phyloP scores from a whole-genome alignment of 2,113 vertebrate species.

The Montifringilla adamsi region DNA sequence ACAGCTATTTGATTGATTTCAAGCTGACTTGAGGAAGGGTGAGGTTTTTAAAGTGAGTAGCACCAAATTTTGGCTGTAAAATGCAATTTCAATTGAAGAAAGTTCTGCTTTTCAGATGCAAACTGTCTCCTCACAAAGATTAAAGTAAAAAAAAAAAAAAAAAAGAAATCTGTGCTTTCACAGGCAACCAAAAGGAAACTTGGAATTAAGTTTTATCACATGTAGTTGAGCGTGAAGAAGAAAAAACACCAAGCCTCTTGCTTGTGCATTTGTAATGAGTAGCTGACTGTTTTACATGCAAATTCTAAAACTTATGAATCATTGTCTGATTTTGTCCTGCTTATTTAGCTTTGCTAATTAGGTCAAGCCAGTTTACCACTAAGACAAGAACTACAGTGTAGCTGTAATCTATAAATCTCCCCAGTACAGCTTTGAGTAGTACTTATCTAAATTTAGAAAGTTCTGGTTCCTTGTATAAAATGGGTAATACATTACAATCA shows the following conservation, averaged over 20 bases:
- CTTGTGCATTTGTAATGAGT: slow-evolving; percentile 57
- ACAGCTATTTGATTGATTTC: background rate
- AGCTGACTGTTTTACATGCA: slow-evolving; percentile 52
- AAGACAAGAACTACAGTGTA: slow-evolving; percentile 30
- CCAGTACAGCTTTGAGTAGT: background rate
- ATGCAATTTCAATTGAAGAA: slow-evolving; percentile 8
- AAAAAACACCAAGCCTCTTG: background rate
- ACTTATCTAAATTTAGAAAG: background rate
- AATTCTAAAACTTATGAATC: slow-evolving; percentile 65
- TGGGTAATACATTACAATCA: background rate
- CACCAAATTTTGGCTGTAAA: slow-evolving; percentile 20
- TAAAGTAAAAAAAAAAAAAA: slow-evolving; percentile 42
- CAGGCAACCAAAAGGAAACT: slow-evolving; percentile 28
- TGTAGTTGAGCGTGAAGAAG: slow-evolving; percentile 51
- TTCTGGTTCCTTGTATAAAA: background rate
- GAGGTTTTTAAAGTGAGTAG: background rate
- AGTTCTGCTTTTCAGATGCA: slow-evolving; percentile 58
- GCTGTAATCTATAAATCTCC: slow-evolving; percentile 36
- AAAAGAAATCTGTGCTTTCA: slow-evolving; percentile 23
- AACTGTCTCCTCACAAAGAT: slow-evolving; percentile 34
- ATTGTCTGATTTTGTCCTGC: slow-evolving; percentile 44
- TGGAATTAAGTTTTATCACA: slow-evolving; percentile 59
- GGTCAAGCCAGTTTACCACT: slow-evolving; percentile 50
- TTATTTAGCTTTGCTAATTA: slow-evolving; percentile 62
- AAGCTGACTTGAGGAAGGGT: background rate